A percentile compares a stretch with the other conserved stretches of the same genome.
These are phyloP conservation scores for Caenorhabditis remanei DNA, from an alignment of 1,140 invertebrate genomes.

Conservation along the genomic window DNA sequence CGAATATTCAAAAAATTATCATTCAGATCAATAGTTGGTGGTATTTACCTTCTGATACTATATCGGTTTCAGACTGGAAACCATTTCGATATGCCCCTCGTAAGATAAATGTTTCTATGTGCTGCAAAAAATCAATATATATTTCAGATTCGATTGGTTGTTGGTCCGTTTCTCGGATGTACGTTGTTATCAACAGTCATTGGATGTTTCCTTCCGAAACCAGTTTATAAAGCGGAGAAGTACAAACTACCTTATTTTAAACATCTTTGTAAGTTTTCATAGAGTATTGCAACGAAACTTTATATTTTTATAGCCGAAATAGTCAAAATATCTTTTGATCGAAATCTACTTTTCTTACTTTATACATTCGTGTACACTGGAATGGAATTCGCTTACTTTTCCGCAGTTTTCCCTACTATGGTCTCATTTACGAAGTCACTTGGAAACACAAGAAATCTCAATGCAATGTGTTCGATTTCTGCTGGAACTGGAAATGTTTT, in stretches of 20 bases:
- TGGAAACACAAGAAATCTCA: constrained; percentile 15
- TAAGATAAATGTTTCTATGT: not conserved
- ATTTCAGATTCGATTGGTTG: constrained; percentile 8
- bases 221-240: constrained; percentile 8
- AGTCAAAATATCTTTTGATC: constrained; percentile 28
- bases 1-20: not conserved
- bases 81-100: constrained; percentile 14
- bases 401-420: constrained; percentile 1
- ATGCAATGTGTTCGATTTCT: not conserved
- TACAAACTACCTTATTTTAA: constrained; percentile 13
- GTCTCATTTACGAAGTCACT: constrained; percentile 22
- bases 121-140: not conserved
- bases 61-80: constrained; percentile 30
- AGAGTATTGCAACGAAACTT: too few species aligned
- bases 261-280: constrained; percentile 20
- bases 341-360: not conserved
- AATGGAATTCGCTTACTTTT: constrained; percentile 18
- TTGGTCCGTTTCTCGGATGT: constrained; percentile 7
- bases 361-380: constrained; percentile 11
- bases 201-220: constrained; percentile 1
- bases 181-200: not conserved
- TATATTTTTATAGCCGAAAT: constrained; percentile 3
- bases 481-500: constrained; percentile 12
- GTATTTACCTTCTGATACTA: not conserved
- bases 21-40: constrained; percentile 12